phyloP scores from a whole-genome alignment of 92 coral and sea anemone genomes.

The Phenganax stokvisi region DNA sequence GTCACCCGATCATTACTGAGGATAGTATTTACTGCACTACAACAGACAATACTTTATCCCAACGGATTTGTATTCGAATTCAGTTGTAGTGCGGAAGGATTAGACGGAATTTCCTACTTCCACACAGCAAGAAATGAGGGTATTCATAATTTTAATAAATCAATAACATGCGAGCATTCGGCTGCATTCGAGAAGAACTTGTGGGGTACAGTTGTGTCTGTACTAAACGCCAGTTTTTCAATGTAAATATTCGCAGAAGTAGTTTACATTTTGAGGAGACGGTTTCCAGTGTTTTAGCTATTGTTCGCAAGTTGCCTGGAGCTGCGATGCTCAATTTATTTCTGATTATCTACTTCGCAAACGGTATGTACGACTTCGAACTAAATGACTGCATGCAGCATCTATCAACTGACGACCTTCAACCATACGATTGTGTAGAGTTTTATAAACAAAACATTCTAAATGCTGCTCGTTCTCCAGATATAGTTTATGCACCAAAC shows the following conservation, averaged over 20 bases:
- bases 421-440: background rate
- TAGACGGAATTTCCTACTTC: background rate
- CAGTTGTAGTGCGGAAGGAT: background rate
- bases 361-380: background rate
- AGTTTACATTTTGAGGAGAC: background rate
- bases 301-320: background rate
- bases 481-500: conserved; percentile 6
- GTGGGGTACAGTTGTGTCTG: background rate
- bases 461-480: background rate
- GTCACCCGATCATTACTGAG: background rate
- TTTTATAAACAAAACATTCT: background rate
- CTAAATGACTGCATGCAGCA: background rate
- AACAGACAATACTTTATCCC: background rate
- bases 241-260: background rate
- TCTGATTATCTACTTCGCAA: background rate
- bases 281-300: background rate
- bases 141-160: background rate
- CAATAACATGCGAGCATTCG: background rate
- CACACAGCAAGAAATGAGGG: background rate
- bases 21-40: background rate
- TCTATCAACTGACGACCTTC: background rate
- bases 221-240: background rate
- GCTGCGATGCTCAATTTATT: background rate
- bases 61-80: background rate
- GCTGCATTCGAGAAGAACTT: background rate